Evolutionary conservation across 92 coral and sea anemone species (phyloP).

Genomic region (Zoanthus gigantus): DNA sequence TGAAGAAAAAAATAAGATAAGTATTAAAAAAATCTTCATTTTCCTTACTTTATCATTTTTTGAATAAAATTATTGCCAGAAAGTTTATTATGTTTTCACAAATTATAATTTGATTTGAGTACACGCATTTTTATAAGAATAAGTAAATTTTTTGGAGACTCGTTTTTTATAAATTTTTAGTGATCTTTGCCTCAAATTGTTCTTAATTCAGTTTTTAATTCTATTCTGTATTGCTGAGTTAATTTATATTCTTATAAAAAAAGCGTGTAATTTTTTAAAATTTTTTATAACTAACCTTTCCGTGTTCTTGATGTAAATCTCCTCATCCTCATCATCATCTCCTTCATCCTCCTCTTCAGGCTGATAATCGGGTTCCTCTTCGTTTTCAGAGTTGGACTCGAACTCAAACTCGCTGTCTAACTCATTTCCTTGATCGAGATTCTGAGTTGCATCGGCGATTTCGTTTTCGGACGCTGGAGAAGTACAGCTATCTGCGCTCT

Average conservation of each 20-base stretch:
- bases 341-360: constrained; percentile 3
- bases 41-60: not conserved
- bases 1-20: not conserved
- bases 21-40: not conserved
- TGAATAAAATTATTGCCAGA: not conserved
- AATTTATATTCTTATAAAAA: no score
- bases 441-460: not conserved
- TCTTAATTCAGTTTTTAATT: no score
- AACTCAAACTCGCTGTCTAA: not conserved
- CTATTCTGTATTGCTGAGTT: no score
- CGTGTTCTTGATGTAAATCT: not conserved
- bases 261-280: not conserved
- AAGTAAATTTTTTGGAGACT: not conserved
- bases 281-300: not conserved
- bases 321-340: constrained; percentile 2
- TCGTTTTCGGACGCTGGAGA: not conserved
- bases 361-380: not conserved
- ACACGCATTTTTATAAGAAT: not conserved
- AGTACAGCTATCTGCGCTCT: not conserved
- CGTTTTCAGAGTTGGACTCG: not conserved
- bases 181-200: no score
- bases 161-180: no score
- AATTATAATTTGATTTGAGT: not conserved
- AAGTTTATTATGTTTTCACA: not conserved
- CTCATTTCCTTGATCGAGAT: not conserved